Conservation (phyloP, 2,888 invertebrate genomes). For the Nesidiocoris tenuis region DNA sequence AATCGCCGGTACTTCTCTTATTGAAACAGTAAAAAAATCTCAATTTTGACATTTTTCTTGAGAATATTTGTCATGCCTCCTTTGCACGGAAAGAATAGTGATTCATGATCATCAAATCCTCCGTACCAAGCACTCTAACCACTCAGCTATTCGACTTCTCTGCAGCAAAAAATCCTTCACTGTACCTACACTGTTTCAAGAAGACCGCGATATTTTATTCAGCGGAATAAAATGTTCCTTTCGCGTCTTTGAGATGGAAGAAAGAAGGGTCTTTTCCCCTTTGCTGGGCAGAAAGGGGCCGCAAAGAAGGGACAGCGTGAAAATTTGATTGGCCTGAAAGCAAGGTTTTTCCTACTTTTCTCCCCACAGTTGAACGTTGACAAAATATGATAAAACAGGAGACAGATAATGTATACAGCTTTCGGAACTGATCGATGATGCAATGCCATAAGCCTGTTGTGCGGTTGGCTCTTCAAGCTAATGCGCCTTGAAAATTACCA, state of each 20-base stretch:
- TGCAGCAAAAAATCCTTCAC: not conserved
- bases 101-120: no score
- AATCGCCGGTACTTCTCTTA: no score
- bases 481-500: no score
- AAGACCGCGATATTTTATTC: constrained; percentile 39
- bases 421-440: not conserved
- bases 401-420: not conserved
- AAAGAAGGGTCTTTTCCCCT: not conserved
- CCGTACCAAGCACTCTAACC: no score
- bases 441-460: no score
- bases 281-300: not conserved
- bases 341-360: not conserved
- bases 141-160: not conserved
- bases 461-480: no score
- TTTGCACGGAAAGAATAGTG: no score
- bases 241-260: constrained; percentile 21
- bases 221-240: constrained; percentile 37
- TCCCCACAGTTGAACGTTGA: not conserved
- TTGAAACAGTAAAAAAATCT: no score
- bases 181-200: constrained; percentile 7
- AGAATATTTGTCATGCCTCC: no score
- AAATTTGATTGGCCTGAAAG: not conserved
- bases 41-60: no score
- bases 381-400: not conserved
- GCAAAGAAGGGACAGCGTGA: not conserved